phyloP scores from a whole-genome alignment of 1,140 invertebrate genomes.

The Matsumurasca onukii region DNA sequence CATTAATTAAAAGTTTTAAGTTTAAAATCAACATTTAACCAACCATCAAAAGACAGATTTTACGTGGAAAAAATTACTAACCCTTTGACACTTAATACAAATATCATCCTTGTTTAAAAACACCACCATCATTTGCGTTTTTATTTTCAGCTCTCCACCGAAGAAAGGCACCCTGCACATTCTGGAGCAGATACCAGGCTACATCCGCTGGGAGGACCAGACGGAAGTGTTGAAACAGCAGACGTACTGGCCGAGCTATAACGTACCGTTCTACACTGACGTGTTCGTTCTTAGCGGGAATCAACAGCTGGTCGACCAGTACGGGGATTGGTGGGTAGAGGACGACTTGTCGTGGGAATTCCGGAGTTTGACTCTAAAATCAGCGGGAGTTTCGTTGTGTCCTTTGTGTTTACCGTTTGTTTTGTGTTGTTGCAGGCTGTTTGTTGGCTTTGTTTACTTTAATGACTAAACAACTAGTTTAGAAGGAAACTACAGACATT shows the following conservation, averaged over 20 bases:
- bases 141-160: background rate
- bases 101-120: background rate
- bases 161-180: slow-evolving; percentile 58
- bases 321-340: slow-evolving; percentile 68
- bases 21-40: no score
- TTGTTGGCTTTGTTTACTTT: no score
- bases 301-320: slow-evolving; percentile 57
- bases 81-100: background rate
- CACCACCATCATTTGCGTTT: background rate
- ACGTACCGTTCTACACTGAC: slow-evolving; percentile 64
- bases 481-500: no score
- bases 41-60: no score
- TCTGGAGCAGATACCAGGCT: slow-evolving; percentile 66
- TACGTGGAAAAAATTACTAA: no score
- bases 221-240: slow-evolving; percentile 43
- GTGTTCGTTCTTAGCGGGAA: slow-evolving; percentile 66
- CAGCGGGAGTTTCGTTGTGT: background rate
- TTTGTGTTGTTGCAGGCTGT: no score
- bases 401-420: background rate
- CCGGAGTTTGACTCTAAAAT: background rate
- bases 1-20: no score
- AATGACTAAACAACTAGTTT: no score
- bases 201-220: slow-evolving; percentile 27
- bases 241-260: slow-evolving; percentile 74
- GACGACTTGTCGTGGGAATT: no score